A percentile compares a stretch with the other conserved stretches of the same genome.
Evolutionary conservation across 2,797 vertebrate species (phyloP).

Genomic region (Liasis olivaceus): DNA sequence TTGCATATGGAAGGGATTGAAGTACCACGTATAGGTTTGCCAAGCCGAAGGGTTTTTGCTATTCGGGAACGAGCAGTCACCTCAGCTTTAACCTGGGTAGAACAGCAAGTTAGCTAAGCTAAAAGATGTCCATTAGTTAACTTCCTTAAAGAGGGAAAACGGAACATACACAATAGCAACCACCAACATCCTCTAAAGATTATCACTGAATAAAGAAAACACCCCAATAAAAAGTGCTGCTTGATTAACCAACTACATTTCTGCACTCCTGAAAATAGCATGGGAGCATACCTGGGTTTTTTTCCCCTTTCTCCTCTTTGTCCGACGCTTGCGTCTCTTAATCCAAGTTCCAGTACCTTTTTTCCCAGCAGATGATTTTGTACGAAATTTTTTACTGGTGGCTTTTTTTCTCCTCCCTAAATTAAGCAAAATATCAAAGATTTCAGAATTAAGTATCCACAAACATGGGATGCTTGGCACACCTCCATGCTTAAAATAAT

Average conservation of each 20-base stretch:
- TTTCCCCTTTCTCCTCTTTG: constrained; percentile 78
- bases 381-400: constrained; percentile 63
- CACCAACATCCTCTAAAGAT: background rate
- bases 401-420: constrained; percentile 81
- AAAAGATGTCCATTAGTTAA: background rate
- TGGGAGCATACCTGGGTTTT: constrained; percentile 57
- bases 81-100: constrained; percentile 71
- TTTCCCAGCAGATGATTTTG: constrained; percentile 62
- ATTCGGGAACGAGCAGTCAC: constrained; percentile 83
- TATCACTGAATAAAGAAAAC: background rate
- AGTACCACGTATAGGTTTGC: constrained; percentile 75
- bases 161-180: background rate
- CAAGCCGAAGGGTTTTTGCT: constrained; percentile 84
- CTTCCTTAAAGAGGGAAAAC: background rate
- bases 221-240: background rate
- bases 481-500: background rate
- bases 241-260: background rate
- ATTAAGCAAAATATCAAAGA: constrained; percentile 20
- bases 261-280: constrained; percentile 26
- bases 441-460: background rate
- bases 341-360: constrained; percentile 67
- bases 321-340: constrained; percentile 75
- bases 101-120: background rate
- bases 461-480: background rate
- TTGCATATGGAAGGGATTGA: constrained; percentile 85